These are phyloP conservation scores for Drosophila sproati DNA, from an alignment of 1,140 invertebrate genomes.

Conservation along the genomic window DNA sequence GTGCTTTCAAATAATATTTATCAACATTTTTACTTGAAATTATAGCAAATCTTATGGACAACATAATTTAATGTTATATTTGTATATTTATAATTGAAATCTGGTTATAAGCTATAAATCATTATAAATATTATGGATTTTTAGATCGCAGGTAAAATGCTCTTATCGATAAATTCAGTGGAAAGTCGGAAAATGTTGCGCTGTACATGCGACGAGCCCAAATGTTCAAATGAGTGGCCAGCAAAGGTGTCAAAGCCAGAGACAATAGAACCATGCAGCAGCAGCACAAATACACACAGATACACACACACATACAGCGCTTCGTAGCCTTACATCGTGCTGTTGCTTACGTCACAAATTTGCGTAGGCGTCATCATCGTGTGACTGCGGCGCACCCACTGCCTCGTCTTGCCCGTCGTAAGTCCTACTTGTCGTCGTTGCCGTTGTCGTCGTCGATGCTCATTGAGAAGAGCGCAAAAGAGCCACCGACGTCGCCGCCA, in stretches of 20 bases:
- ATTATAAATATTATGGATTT: conserved; percentile 1
- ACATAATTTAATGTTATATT: too few relatives aligned
- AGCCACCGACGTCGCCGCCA: conserved; percentile 52
- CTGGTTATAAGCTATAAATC: neutral
- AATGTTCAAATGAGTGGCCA: conserved; percentile 65
- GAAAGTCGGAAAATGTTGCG: conserved; percentile 15
- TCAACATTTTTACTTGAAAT: too few relatives aligned
- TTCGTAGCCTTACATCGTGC: conserved; percentile 40
- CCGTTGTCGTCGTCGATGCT: conserved; percentile 8
- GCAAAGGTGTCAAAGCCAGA: conserved; percentile 61
- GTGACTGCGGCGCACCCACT: conserved; percentile 77
- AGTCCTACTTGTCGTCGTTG: neutral
- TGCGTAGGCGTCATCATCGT: conserved; percentile 84
- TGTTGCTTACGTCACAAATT: conserved; percentile 81
- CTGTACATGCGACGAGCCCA: conserved; percentile 67
- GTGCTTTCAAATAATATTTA: too few relatives aligned
- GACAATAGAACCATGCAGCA: conserved; percentile 64
- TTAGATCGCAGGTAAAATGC: conserved; percentile 2
- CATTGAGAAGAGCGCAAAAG: conserved; percentile 45
- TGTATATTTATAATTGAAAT: neutral
- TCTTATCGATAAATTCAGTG: neutral
- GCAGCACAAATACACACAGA: conserved; percentile 16
- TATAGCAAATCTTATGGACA: too few relatives aligned
- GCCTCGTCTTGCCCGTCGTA: conserved; percentile 36
- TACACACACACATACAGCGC: conserved; percentile 16